Evolutionary conservation across 2,888 invertebrate genomes (phyloP), one percentile per base, ranked within the genome.

Genomic region (Willowsia nigromaculata): DNA sequence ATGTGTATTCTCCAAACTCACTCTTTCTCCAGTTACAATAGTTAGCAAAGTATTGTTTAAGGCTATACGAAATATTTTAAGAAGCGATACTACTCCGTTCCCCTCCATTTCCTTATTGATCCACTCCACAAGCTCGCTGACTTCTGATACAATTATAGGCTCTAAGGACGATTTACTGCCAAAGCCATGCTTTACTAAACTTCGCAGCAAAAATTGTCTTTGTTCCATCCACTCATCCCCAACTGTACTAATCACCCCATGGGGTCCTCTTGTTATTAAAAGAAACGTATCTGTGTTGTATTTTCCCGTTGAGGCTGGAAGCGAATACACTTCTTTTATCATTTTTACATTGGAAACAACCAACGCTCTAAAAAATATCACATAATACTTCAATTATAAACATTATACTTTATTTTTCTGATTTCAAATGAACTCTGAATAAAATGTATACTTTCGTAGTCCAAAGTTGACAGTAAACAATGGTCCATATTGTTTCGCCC

Each of bases 391-490:
- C 2, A 33, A 33, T 1, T 3, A 4, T 4, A 27, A 50, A 76
- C 13, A 6, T 53, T n/a, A 6, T n/a, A n/a, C n/a, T n/a, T n/a
- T n/a, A n/a, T n/a, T n/a, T n/a, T n/a, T n/a, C n/a, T n/a, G n/a
- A n/a, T n/a, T n/a, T n/a, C n/a, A n/a, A n/a, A n/a, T n/a, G n/a
- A n/a, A n/a, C n/a, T n/a, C n/a, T n/a, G n/a, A n/a, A n/a, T n/a
- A 30, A 7, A 22, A 27, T 59, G 0, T 4, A 27, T 56, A 84
- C 84, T 30, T 33, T 37, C 5, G n/a, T 13, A 9, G 25, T 37
- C 76, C 85, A n/a, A 85, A 25, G 15, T 59, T 40, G 0, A 85
- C 50, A 5, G 78, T 85, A 37, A 62, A 85, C 15, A 85, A 6
- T 6, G 9, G 3, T 15, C 86, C 86, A 68, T 53, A 80, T 7